Percentiles rank a stretch among this genome's conserved stretches.
phyloP scores from a whole-genome alignment of 2,888 invertebrate genomes.

The Suillia variegata region DNA sequence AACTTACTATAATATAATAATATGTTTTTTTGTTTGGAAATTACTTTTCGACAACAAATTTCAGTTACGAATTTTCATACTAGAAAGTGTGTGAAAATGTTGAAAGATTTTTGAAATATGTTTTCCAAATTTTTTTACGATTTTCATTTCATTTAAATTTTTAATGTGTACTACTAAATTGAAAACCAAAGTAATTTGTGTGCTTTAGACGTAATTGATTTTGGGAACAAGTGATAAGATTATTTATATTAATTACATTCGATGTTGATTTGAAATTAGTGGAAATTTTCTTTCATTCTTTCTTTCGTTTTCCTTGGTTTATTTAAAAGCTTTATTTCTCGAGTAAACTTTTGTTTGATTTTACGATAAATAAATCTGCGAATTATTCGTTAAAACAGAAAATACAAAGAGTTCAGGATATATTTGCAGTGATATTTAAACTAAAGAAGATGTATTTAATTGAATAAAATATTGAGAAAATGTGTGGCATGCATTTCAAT shows the following conservation, averaged over 20 bases:
- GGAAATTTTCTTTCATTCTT: no score
- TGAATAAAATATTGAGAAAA: constrained; percentile 29
- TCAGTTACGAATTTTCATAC: constrained; percentile 8
- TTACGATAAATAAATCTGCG: no score
- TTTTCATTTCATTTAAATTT: constrained; percentile 5
- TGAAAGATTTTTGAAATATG: constrained; percentile 1
- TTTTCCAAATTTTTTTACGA: constrained; percentile 10
- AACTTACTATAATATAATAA: constrained; percentile 9
- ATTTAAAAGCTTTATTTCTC: no score
- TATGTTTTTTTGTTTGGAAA: constrained; percentile 1
- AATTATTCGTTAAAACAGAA: no score
- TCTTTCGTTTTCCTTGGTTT: no score
- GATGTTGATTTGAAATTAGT: no score
- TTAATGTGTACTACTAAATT: constrained; percentile 7
- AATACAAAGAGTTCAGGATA: no score
- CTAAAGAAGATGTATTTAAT: no score
- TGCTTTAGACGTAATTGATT: constrained; percentile 26
- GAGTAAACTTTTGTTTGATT: no score
- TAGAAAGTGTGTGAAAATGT: constrained; percentile 4
- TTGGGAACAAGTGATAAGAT: no score
- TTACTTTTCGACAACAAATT: constrained; percentile 1
- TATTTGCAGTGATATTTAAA: no score
- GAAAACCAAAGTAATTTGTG: constrained; percentile 19
- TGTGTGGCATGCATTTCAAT: constrained; percentile 47
- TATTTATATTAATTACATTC: no score